phyloP scores from a whole-genome alignment of 2,113 vertebrate species.

The Lepisosteus osseus region DNA sequence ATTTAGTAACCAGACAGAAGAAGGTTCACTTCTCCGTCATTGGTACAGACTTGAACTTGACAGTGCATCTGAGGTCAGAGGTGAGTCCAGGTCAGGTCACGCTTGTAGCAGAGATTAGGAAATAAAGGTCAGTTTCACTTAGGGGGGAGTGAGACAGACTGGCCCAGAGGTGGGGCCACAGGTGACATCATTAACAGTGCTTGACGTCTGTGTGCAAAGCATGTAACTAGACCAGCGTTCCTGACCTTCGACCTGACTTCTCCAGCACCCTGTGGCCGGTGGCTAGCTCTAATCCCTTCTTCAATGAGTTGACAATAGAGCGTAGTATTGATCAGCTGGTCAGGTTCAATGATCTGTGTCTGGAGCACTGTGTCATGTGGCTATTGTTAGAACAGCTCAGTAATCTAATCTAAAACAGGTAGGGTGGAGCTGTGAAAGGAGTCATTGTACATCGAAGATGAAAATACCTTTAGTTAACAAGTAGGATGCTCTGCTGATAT shows the following conservation, averaged over 20 bases:
- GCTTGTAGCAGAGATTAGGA: conserved; percentile 22
- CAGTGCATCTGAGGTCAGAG: conserved; percentile 24
- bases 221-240: conserved; percentile 40
- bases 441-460: too few species aligned
- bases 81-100: conserved; percentile 27
- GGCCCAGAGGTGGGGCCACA: conserved; percentile 27
- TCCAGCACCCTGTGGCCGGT: conserved; percentile 52
- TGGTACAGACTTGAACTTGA: conserved; percentile 51
- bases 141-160: conserved; percentile 12
- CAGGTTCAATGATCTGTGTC: conserved; percentile 29
- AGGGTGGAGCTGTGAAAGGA: conserved; percentile 1
- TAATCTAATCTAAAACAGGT: conserved; percentile 39
- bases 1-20: too few species aligned
- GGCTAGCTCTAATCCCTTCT: conserved; percentile 54
- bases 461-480: too few species aligned
- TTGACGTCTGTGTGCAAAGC: conserved; percentile 35
- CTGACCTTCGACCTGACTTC: conserved; percentile 50
- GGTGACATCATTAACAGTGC: conserved; percentile 38
- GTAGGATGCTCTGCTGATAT: too few species aligned
- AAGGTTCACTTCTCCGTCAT: conserved; percentile 5
- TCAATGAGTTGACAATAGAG: conserved; percentile 66
- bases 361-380: conserved; percentile 42
- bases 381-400: conserved; percentile 12
- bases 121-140: conserved; percentile 28
- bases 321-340: conserved; percentile 54